phyloP scores from a whole-genome alignment of 2,113 vertebrate species.

The Anas platyrhynchos region DNA sequence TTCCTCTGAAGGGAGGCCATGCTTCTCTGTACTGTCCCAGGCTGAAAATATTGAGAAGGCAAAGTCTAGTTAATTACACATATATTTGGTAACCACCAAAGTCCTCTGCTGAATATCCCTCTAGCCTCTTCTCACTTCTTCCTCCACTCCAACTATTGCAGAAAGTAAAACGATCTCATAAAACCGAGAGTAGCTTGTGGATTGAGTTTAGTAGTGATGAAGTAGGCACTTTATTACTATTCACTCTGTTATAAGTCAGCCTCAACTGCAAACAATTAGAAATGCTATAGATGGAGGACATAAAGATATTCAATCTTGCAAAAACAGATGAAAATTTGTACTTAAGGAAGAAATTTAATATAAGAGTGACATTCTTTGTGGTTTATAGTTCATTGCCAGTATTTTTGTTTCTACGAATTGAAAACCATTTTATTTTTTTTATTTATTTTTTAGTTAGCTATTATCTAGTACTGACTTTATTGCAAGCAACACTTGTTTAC shows the following conservation, averaged over 20 bases:
- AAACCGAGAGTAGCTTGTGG: neutral
- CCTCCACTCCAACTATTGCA: neutral
- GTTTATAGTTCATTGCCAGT: neutral
- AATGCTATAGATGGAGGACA: neutral
- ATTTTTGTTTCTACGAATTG: neutral
- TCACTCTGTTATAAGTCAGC: neutral
- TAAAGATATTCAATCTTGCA: conserved; percentile 5
- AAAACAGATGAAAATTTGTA: conserved; percentile 8
- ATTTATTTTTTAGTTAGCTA: neutral
- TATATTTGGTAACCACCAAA: neutral
- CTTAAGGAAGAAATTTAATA: conserved; percentile 7
- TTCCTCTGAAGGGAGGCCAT: neutral
- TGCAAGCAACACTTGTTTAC: neutral
- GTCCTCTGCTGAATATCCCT: neutral
- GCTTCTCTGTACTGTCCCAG: neutral
- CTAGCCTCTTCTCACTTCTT: neutral
- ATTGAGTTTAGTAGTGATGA: neutral
- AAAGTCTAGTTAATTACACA: neutral
- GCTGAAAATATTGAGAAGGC: neutral
- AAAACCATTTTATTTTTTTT: neutral
- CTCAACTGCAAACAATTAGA: conserved; percentile 25
- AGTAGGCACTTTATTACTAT: neutral
- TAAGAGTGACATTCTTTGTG: neutral
- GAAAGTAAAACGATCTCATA: neutral
- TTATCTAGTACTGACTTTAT: neutral